Conservation (phyloP, 2,113 vertebrate genomes). For the Otus sunia region DNA sequence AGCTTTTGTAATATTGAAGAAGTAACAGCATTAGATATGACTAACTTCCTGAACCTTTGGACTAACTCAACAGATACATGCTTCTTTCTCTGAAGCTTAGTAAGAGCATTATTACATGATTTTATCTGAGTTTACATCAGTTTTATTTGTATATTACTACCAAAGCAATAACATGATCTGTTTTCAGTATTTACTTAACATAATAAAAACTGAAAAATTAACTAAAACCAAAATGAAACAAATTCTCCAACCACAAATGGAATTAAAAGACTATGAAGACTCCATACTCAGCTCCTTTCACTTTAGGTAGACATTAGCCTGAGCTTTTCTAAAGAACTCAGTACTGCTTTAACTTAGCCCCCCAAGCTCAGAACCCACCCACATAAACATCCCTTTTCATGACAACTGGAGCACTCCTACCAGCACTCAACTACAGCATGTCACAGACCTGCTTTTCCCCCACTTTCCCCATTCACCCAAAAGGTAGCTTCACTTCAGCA, state of each 20-base stretch:
- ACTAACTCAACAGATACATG: background rate
- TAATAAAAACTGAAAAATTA: conserved; percentile 23
- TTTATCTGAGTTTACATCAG: background rate
- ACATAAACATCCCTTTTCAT: background rate
- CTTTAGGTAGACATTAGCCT: background rate
- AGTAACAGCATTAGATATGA: background rate
- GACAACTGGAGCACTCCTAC: background rate
- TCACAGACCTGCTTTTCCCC: background rate
- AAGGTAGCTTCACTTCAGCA: background rate
- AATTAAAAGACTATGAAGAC: background rate
- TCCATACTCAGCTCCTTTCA: background rate
- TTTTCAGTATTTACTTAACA: conserved; percentile 4
- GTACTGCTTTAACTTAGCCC: background rate
- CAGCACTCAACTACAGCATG: background rate
- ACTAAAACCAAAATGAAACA: background rate
- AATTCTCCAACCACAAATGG: background rate
- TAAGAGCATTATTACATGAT: conserved; percentile 21
- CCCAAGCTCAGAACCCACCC: background rate
- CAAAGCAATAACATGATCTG: background rate
- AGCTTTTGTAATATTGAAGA: background rate
- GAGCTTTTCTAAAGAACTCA: background rate
- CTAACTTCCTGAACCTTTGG: background rate
- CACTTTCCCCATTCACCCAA: background rate
- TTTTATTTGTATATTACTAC: background rate
- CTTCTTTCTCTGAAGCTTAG: background rate